Conservation (phyloP, 2,888 invertebrate genomes). For the Nasonovia ribisnigri region DNA sequence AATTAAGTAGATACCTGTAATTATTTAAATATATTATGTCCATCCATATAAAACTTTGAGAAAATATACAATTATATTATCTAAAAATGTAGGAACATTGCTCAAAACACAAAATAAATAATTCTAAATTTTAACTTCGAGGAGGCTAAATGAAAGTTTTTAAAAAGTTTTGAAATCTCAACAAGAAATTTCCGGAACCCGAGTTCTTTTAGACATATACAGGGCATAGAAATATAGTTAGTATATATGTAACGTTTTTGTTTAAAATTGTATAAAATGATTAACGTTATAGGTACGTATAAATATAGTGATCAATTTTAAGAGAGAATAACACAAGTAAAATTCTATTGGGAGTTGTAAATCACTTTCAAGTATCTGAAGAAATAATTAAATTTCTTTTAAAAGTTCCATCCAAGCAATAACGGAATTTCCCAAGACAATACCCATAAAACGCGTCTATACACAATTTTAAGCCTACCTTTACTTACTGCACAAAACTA, state of each 20-base stretch:
- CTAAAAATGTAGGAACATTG: neutral
- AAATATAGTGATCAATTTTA: neutral
- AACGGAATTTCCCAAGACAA: slow-evolving; percentile 49
- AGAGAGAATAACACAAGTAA: neutral
- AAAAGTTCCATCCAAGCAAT: slow-evolving; percentile 19
- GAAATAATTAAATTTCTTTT: slow-evolving; percentile 55
- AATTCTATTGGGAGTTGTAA: slow-evolving; percentile 30
- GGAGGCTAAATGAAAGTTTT: neutral
- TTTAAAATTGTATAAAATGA: neutral
- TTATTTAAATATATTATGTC: neutral
- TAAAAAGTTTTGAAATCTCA: neutral
- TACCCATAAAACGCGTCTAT: neutral
- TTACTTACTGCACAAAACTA: neutral
- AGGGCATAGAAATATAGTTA: neutral
- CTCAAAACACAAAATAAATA: neutral
- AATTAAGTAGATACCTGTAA: neutral
- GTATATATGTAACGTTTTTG: neutral
- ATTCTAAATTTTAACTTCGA: neutral
- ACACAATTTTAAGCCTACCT: slow-evolving; percentile 8
- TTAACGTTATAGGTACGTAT: neutral
- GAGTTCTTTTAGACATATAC: neutral
- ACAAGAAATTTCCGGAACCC: neutral
- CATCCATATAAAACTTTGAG: neutral
- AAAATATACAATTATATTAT: neutral
- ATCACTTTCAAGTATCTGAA: slow-evolving; percentile 34